Base-by-base conservation (phyloP, 2,888 invertebrate genomes). In the Minunthozetes semirufus region DNA sequence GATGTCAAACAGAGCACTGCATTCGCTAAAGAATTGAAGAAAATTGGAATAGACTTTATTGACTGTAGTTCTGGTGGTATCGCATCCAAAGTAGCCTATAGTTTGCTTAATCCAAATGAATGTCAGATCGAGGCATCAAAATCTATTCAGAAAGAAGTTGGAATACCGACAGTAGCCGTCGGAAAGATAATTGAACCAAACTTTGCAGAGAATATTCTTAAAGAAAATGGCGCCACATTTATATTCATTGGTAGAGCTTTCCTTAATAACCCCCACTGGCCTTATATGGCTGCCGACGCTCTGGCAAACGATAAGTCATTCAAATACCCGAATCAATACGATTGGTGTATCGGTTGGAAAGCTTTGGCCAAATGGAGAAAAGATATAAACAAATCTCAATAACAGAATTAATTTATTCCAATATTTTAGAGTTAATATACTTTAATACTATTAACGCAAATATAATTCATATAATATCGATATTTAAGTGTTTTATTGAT, bases 221-320 rank as follows among this genome's bases (percentile, higher is more conserved):
- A 59, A 72, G 33, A 56, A 33, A 48, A 48, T 2, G 56, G 33
- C 19, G 72, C 72, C 13, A 72, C 50, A 27, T 17, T 68, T 68
- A 68, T 68, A 42, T 68, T 68, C 68, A 42, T 68, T 46, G 68
- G 68, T 0, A 38, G 72, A 13, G 72, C 59, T 6, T 72, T 59
- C 27, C 72, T 72, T 3, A 59, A 72, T 17, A 59, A 72, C 59
- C 72, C 72, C 33, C 72, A 72, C 72, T 72, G 72, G 72, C 48
- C 72, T 19, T 56, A 56, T 38, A 4, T 19, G 19, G 72, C 72
- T 0, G 50, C 72, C 5, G 53, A 56, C 15, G 50, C 5, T 29
- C 25, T 72, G 25, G 53, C 33, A 6, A 15, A 42, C 15, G n/a
- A 15, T 0, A 19, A 53, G 50, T 19, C 42, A 48, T 46, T 56